A percentile compares a stretch with the other conserved stretches of the same genome.
Conservation (phyloP, 2,113 vertebrate genomes). For the Dipodomys ordii region DNA sequence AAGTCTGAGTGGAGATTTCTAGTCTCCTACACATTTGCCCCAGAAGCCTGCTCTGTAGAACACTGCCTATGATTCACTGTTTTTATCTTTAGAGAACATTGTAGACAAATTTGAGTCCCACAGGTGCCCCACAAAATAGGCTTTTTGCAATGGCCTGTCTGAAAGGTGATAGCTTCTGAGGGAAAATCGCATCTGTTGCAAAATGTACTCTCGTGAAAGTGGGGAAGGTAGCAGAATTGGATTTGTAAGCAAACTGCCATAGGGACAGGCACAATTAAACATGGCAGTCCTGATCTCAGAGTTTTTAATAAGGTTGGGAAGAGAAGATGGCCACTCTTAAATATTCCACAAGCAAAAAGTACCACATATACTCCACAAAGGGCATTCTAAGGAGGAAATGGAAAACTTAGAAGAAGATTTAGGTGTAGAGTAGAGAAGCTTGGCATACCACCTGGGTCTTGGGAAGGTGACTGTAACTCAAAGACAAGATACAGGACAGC, state of each 20-base stretch:
- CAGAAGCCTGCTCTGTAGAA: not conserved
- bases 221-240: too few relatives aligned
- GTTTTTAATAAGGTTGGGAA: not conserved
- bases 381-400: not conserved
- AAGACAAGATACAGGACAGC: not conserved
- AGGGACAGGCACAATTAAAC: not conserved
- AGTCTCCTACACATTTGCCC: not conserved
- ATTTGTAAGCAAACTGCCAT: too few relatives aligned
- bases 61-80: not conserved
- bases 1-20: not conserved
- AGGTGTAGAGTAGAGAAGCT: rapidly evolving
- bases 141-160: not conserved
- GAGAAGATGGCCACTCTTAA: not conserved
- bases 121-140: not conserved
- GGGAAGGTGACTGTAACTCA: not conserved
- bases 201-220: not conserved
- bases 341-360: not conserved
- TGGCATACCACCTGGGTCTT: not conserved
- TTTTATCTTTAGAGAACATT: conserved; percentile 7
- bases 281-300: not conserved
- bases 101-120: not conserved
- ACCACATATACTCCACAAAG: rapidly evolving
- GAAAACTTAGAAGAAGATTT: not conserved
- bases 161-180: not conserved
- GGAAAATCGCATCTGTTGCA: not conserved